A percentile compares a stretch with the other conserved stretches of the same genome.
phyloP scores from a whole-genome alignment of 2,113 vertebrate genomes.

The Bubalus kerabau region DNA sequence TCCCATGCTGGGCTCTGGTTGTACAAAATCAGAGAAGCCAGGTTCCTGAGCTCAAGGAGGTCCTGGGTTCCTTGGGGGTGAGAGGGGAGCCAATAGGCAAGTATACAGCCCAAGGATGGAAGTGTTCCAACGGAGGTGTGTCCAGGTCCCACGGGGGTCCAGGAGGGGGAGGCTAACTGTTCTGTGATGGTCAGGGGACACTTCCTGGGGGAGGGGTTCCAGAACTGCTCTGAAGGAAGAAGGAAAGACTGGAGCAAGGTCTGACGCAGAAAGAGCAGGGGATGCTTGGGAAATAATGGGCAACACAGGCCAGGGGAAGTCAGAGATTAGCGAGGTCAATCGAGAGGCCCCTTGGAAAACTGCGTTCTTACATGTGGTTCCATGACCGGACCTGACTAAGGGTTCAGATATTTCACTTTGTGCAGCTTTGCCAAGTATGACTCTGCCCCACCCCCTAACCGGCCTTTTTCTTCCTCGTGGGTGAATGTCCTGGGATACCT shows the following conservation, averaged over 20 bases:
- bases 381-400: fast-evolving
- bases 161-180: background rate
- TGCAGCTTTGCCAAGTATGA: background rate
- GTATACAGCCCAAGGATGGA: background rate
- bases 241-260: background rate
- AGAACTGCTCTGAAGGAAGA: background rate
- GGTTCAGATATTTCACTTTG: background rate
- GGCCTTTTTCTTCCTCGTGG: background rate
- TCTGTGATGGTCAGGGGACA: background rate
- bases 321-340: too few relatives aligned
- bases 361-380: fast-evolving
- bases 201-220: background rate
- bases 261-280: background rate
- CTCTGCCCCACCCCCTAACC: too few relatives aligned
- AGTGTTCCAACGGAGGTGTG: fast-evolving
- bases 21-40: background rate
- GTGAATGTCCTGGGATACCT: too few relatives aligned
- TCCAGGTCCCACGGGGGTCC: fast-evolving
- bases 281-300: background rate
- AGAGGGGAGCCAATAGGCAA: background rate
- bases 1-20: background rate
- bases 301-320: fast-evolving
- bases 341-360: background rate
- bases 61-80: background rate
- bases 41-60: background rate